Conservation (phyloP, 2,797 vertebrate species). For the Dromococcyx pavoninus region DNA sequence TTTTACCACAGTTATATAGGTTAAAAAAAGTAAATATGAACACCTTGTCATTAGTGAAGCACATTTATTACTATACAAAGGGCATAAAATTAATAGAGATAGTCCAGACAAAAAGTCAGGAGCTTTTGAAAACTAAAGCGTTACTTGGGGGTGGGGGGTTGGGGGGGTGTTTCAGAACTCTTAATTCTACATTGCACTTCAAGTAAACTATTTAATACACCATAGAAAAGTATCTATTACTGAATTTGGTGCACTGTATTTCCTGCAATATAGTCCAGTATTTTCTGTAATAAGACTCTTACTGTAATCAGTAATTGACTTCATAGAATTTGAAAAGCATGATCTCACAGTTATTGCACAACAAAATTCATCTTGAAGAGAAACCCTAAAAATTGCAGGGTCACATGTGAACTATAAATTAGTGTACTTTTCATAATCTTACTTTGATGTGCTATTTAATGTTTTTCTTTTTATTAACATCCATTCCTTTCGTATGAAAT, state of each 20-base stretch:
- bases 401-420: neutral
- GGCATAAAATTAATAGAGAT: neutral
- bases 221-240: neutral
- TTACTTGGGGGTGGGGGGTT: too few species aligned
- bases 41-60: neutral
- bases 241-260: neutral
- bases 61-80: neutral
- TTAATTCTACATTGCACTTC: neutral
- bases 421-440: slow-evolving; percentile 16
- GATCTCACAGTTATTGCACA: neutral
- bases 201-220: neutral
- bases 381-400: neutral
- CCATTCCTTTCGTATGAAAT: slow-evolving; percentile 56
- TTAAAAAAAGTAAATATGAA: neutral
- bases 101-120: neutral
- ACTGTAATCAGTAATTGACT: neutral
- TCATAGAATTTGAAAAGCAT: neutral
- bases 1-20: neutral
- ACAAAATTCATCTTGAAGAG: neutral
- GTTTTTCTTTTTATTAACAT: slow-evolving; percentile 60
- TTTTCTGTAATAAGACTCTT: neutral
- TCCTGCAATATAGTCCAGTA: neutral
- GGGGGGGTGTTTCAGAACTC: neutral
- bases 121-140: neutral
- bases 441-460: slow-evolving; percentile 38